phyloP scores from a whole-genome alignment of 2,113 vertebrate genomes.

The Catharus bicknelli region DNA sequence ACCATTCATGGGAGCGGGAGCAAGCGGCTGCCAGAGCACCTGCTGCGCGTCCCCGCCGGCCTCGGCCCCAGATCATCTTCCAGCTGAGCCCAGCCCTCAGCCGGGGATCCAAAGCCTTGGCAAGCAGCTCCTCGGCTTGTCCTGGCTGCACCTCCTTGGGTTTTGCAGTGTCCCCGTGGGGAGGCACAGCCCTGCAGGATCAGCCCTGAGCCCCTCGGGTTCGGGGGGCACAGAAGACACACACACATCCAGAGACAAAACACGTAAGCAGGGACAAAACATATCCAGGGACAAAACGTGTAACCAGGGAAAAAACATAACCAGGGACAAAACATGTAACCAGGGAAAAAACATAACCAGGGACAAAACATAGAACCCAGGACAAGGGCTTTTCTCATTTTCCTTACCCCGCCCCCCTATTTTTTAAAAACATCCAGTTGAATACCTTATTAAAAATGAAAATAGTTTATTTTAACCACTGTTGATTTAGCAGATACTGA shows the following conservation, averaged over 20 bases:
- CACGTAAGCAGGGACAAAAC: no score
- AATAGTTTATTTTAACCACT: constrained; percentile 29
- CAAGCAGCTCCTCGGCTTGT: neutral
- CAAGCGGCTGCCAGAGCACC: constrained; percentile 30
- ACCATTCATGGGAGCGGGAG: neutral
- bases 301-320: neutral
- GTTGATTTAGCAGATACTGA: neutral
- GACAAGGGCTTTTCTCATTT: neutral
- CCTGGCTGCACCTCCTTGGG: neutral
- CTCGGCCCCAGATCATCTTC: neutral
- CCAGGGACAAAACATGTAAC: neutral
- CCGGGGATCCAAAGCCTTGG: fast-evolving
- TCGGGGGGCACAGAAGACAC: neutral
- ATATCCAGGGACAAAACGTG: no score
- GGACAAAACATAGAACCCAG: neutral
- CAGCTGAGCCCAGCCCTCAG: neutral
- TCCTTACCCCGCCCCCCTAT: no score
- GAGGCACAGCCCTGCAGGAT: neutral
- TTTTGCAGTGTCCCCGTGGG: neutral
- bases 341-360: neutral
- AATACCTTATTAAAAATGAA: constrained; percentile 42
- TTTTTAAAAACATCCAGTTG: neutral
- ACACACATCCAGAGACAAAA: neutral
- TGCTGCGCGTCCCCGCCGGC: neutral
- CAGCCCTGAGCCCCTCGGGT: neutral